phyloP scores from a whole-genome alignment of 2,888 invertebrate species.

The Ophonus ardosiacus region DNA sequence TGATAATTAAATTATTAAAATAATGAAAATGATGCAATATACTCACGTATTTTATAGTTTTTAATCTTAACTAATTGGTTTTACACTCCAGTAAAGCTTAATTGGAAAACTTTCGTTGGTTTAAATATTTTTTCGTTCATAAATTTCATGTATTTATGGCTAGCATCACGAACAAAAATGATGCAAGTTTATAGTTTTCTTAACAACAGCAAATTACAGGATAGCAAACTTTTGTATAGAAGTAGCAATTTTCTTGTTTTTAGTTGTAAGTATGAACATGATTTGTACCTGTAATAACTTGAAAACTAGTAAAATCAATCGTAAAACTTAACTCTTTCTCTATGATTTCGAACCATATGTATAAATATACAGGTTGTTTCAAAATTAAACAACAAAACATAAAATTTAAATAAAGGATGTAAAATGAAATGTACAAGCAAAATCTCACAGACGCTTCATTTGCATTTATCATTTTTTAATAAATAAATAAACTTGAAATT shows the following conservation, averaged over 20 bases:
- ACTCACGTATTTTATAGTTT: neutral
- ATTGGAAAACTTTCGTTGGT: constrained; percentile 8
- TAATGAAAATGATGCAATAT: constrained; percentile 19
- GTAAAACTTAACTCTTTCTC: neutral
- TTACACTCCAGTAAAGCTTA: neutral
- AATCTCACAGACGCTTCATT: no score
- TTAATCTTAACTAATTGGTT: constrained; percentile 18
- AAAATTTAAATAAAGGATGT: no score
- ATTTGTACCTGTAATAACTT: neutral
- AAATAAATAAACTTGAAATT: no score
- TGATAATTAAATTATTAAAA: constrained; percentile 40
- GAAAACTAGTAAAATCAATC: neutral
- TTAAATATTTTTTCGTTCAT: constrained; percentile 3
- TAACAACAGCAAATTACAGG: neutral
- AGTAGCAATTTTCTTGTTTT: neutral
- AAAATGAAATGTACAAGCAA: no score
- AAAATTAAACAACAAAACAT: no score
- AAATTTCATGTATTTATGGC: constrained; percentile 13
- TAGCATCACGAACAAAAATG: neutral
- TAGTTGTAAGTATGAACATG: neutral
- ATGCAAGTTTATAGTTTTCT: constrained; percentile 16
- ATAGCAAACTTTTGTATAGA: neutral
- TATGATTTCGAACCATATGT: neutral
- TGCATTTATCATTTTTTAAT: no score
- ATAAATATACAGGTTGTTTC: no score